Evolutionary conservation across 2,113 vertebrate species (phyloP).

Genomic region (Prolemur simus): DNA sequence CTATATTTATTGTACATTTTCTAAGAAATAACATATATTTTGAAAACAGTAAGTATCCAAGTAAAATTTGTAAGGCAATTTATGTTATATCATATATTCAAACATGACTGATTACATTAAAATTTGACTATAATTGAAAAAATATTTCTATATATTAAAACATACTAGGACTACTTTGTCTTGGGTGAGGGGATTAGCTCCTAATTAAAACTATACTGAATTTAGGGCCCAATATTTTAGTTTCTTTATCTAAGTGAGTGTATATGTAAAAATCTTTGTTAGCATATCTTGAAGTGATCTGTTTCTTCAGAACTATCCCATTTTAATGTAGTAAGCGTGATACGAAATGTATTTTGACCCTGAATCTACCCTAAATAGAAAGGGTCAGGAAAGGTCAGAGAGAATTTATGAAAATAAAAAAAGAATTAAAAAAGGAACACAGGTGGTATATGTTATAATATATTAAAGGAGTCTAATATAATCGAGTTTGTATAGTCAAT

Average conservation of each 20-base stretch:
- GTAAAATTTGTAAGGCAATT: neutral
- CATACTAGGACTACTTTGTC: neutral
- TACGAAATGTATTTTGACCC: neutral
- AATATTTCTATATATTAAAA: neutral
- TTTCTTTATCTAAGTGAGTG: neutral
- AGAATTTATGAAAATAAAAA: neutral
- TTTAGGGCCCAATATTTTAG: conserved; percentile 3
- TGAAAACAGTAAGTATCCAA: neutral
- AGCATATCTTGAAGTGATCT: neutral
- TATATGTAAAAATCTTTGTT: neutral
- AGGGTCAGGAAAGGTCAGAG: neutral
- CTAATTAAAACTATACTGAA: neutral
- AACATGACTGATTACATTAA: neutral
- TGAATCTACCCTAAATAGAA: neutral
- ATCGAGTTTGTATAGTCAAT: neutral
- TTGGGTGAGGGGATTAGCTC: neutral
- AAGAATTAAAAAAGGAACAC: neutral
- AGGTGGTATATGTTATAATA: neutral
- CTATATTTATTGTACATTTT: neutral
- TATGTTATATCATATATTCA: neutral
- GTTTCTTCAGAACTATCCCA: neutral
- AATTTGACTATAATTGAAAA: neutral
- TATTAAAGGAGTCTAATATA: neutral
- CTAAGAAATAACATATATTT: neutral
- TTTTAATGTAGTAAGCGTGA: neutral